Conservation (phyloP, 2,113 vertebrate genomes). For the Eira barbara region DNA sequence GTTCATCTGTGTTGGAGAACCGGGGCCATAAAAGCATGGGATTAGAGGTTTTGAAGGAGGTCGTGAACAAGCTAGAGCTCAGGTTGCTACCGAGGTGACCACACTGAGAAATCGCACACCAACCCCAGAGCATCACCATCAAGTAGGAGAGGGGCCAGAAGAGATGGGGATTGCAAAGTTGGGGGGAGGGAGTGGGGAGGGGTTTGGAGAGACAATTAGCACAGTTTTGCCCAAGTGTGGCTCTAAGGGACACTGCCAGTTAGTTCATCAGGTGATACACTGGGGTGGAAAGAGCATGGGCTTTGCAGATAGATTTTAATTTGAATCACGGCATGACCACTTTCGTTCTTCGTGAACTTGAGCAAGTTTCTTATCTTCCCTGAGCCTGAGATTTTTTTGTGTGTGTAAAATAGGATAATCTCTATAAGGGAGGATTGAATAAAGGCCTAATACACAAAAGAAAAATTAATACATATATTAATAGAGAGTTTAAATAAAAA, state of each 20-base stretch:
- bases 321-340: not conserved
- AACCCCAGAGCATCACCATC: not conserved
- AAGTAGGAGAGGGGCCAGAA: not conserved
- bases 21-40: not conserved
- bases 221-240: not conserved
- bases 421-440: not conserved
- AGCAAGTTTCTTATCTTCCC: not conserved
- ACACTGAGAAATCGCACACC: not conserved
- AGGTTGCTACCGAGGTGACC: not conserved
- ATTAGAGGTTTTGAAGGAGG: not conserved
- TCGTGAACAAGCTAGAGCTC: not conserved
- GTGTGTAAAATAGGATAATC: not conserved
- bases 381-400: not conserved
- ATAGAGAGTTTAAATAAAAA: not conserved
- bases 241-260: not conserved
- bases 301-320: not conserved
- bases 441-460: not conserved
- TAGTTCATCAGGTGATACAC: not conserved
- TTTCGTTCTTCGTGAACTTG: not conserved
- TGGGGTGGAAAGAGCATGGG: not conserved
- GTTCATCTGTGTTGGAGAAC: not conserved
- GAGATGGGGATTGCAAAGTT: not conserved
- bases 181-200: fast-evolving
- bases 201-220: too few relatives aligned
- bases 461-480: not conserved